Conservation (phyloP, 2,888 invertebrate species). For the Lobophora halterata region DNA sequence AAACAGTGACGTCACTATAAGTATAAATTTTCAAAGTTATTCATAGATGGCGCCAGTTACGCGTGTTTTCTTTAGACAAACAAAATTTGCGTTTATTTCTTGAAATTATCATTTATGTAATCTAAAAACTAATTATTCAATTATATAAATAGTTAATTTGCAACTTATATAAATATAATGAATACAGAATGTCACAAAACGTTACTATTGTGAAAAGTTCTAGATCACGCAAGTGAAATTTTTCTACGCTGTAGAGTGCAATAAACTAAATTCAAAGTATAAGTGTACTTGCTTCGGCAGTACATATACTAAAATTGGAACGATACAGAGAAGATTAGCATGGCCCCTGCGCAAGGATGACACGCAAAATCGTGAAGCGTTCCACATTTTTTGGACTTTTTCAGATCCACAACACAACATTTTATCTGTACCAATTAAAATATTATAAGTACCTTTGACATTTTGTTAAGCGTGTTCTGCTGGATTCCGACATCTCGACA, state of each 20-base stretch:
- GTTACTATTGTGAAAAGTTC: slow-evolving; percentile 9
- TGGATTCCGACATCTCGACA: too few relatives aligned
- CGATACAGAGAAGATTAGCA: slow-evolving; percentile 46
- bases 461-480: too few relatives aligned
- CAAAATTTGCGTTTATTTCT: not conserved
- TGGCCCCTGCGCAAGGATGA: slow-evolving; percentile 61
- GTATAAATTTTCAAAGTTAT: too few relatives aligned
- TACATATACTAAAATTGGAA: slow-evolving; percentile 58
- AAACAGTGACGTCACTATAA: too few relatives aligned
- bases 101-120: not conserved
- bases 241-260: slow-evolving; percentile 8
- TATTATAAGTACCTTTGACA: not conserved
- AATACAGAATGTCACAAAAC: not conserved
- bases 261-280: rapidly evolving
- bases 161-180: slow-evolving; percentile 6
- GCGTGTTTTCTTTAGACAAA: not conserved
- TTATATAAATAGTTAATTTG: not conserved
- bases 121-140: slow-evolving; percentile 1
- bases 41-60: slow-evolving; percentile 8
- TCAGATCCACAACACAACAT: too few relatives aligned
- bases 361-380: slow-evolving; percentile 57
- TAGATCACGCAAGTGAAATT: slow-evolving; percentile 32
- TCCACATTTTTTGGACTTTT: slow-evolving; percentile 43
- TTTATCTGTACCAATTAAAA: slow-evolving; percentile 5
- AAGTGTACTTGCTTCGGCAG: slow-evolving; percentile 51